Conservation (phyloP, 2,797 vertebrate species). For the Aselliscus stoliczkanus region DNA sequence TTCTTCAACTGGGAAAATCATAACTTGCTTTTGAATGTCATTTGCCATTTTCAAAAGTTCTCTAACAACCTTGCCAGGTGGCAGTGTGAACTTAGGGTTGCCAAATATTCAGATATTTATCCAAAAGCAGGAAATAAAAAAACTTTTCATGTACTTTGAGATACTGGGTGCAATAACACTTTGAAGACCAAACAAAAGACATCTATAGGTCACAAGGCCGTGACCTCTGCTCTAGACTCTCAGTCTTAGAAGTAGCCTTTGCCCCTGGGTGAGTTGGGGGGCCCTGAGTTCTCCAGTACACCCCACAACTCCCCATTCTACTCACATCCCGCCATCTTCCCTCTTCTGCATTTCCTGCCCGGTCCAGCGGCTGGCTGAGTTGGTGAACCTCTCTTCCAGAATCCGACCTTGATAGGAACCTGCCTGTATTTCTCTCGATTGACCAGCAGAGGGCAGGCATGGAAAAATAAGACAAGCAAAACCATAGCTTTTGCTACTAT, state of each 20-base stretch:
- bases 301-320: not conserved
- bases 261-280: accelerated
- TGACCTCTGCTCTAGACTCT: not conserved
- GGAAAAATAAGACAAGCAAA: constrained; percentile 38
- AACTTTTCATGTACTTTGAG: not conserved
- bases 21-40: not conserved
- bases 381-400: not conserved
- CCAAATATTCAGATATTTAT: not conserved
- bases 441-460: constrained; percentile 56
- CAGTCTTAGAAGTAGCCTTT: not conserved
- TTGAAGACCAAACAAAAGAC: not conserved
- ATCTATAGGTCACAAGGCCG: not conserved
- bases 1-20: not conserved
- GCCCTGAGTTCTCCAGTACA: not conserved
- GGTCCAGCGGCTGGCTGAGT: not conserved
- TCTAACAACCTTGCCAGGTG: not conserved
- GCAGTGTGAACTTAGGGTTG: not conserved
- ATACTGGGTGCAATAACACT: not conserved
- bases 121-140: constrained; percentile 9
- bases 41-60: not conserved
- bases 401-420: not conserved
- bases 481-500: not conserved
- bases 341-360: not conserved
- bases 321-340: not conserved
- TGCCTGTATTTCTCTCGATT: not conserved